Evolutionary conservation across 2,113 vertebrate genomes (phyloP), one percentile per base, ranked within the genome.

Genomic region (Phalacrocorax brasilianus): DNA sequence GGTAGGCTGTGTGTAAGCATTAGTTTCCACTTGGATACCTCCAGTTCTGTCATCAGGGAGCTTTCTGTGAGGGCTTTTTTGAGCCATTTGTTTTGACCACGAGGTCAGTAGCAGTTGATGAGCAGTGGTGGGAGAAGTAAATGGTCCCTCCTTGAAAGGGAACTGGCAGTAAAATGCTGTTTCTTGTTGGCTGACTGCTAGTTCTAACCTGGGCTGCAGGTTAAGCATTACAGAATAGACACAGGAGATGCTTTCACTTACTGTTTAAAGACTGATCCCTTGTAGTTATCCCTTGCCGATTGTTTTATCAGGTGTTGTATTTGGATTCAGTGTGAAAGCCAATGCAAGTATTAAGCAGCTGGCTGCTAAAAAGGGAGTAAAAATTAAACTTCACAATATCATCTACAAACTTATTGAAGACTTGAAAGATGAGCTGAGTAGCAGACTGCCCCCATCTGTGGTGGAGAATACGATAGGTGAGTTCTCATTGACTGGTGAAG

Each of bases 361-460:
- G 93, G 99, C 99, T 82, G 82, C 88, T n/a, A 98, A 97, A 93
- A 99, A 97, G 17, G 97, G 98, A 93, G 91, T 99, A 85, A 97
- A 98, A 55, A 97, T 99, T 83, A 98, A 98, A 77, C 98, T 99
- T 27, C 98, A 99, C 96, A 97, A 56, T 28, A 38, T 99, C 87
- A 99, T 99, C 97, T 99, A 99, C 96, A 98, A 97, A 61, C 98
- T 99, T 47, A 88, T 99, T 45, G 99, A 99, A 26, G 98, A 99
- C 88, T 96, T 99, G 78, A 99, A 99, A 95, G 98, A 98, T 0
- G 99, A 99, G 83, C 85, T 99, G 58, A 98, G 97, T 85, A 96
- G 80, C 89, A 98, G 97, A 61, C 96, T 99, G 42, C 98, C 98
- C 5, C 89, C 97, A 1, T 5, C 28, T 17, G 19, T 97, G 53